Conservation (phyloP, 2,888 invertebrate species). For the Polyommatus iphigenia region DNA sequence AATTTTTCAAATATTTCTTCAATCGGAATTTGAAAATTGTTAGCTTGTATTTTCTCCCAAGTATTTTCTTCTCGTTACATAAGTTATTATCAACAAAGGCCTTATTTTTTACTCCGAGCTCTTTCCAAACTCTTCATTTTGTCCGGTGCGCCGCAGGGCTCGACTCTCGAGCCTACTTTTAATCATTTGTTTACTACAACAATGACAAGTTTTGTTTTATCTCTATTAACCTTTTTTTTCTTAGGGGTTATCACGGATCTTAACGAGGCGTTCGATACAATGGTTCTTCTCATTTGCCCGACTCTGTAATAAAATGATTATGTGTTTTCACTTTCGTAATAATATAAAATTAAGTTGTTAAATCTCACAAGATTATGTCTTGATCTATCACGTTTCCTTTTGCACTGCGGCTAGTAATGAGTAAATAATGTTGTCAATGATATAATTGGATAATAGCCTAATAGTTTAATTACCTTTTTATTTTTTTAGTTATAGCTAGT, state of each 20-base stretch:
- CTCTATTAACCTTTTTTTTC: slow-evolving; percentile 5
- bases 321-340: slow-evolving; percentile 46
- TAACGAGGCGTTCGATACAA: slow-evolving; percentile 28
- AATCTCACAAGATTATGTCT: slow-evolving; percentile 25
- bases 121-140: slow-evolving; percentile 5
- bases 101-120: background rate
- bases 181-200: slow-evolving; percentile 24
- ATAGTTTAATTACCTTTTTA: background rate
- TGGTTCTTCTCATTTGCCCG: slow-evolving; percentile 7
- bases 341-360: slow-evolving; percentile 23
- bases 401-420: background rate
- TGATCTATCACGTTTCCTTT: slow-evolving; percentile 23
- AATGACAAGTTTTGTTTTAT: slow-evolving; percentile 16
- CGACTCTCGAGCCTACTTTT: background rate
- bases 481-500: background rate
- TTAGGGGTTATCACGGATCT: slow-evolving; percentile 21
- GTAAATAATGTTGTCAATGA: slow-evolving; percentile 4
- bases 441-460: background rate
- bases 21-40: background rate
- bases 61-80: background rate
- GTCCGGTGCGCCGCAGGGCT: slow-evolving; percentile 18
- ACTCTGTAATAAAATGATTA: slow-evolving; percentile 53
- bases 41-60: background rate
- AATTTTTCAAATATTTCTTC: background rate
- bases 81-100: background rate